phyloP scores from a whole-genome alignment of 2,113 vertebrate genomes.

The Phrynosoma blainvillii region DNA sequence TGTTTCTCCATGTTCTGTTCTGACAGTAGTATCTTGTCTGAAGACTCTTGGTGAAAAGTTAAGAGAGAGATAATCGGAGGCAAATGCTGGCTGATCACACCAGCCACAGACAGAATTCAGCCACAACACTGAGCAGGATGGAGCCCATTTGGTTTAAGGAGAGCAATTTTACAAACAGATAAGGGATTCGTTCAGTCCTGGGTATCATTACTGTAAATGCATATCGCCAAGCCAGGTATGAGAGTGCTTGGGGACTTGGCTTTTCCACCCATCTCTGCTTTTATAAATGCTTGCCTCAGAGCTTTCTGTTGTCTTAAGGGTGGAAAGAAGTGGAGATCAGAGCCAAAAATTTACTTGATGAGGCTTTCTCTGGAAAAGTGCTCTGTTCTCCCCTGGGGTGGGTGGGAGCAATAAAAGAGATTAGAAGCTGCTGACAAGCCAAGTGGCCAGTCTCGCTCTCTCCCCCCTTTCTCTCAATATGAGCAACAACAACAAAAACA shows the following conservation, averaged over 20 bases:
- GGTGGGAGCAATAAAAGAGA: slow-evolving; percentile 11
- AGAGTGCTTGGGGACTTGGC: neutral
- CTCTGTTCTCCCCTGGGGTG: neutral
- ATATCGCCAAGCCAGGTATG: neutral
- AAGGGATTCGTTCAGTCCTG: neutral
- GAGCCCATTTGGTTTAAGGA: neutral
- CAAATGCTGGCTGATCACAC: neutral
- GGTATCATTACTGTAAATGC: slow-evolving; percentile 45
- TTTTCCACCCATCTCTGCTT: neutral
- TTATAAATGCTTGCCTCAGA: slow-evolving; percentile 45
- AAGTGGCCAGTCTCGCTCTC: accelerated
- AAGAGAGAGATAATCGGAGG: neutral
- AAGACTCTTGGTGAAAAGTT: no score
- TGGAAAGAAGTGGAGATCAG: neutral
- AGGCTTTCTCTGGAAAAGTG: neutral
- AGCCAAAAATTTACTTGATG: slow-evolving; percentile 35
- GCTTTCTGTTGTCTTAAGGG: neutral
- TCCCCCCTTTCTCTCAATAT: neutral
- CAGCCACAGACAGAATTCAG: neutral
- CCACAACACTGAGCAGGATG: neutral
- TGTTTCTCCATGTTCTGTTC: no score
- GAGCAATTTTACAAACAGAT: neutral
- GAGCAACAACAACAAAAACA: neutral
- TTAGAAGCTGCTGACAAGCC: slow-evolving; percentile 20
- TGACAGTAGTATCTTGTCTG: no score